phyloP scores from a whole-genome alignment of 2,113 vertebrate genomes.

The Bufo bufo region DNA sequence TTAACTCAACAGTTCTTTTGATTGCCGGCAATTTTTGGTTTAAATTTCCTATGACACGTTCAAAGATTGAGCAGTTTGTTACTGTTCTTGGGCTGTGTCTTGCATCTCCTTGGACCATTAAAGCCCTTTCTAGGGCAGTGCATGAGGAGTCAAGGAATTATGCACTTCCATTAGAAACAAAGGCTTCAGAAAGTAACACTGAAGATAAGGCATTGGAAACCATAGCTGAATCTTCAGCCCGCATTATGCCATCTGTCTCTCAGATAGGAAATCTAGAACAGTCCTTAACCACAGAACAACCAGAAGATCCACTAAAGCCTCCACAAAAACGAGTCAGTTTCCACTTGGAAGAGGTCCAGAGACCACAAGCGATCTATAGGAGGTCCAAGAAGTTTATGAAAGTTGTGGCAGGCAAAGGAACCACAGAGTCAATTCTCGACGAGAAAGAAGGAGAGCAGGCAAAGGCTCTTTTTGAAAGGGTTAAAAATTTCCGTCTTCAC shows the following conservation, averaged over 20 bases:
- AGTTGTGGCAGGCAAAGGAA: not conserved
- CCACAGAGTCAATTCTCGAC: slow-evolving; percentile 65
- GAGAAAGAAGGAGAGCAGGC: slow-evolving; percentile 64
- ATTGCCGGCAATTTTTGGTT: slow-evolving; percentile 81
- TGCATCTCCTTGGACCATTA: slow-evolving; percentile 81
- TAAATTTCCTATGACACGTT: slow-evolving; percentile 76
- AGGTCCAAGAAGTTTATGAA: not conserved
- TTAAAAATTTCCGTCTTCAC: slow-evolving; percentile 75
- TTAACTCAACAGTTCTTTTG: slow-evolving; percentile 74
- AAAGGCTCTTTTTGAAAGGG: slow-evolving; percentile 76
- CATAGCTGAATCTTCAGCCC: not conserved
- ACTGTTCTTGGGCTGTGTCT: slow-evolving; percentile 78
- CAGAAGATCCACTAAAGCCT: not conserved
- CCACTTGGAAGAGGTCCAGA: not conserved
- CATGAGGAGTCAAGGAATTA: slow-evolving; percentile 62
- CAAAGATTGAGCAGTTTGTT: slow-evolving; percentile 80
- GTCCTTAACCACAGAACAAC: not conserved
- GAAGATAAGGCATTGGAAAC: not conserved
- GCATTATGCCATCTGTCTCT: not conserved
- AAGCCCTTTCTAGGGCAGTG: slow-evolving; percentile 73
- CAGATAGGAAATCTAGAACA: not conserved
- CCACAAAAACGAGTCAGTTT: slow-evolving; percentile 10
- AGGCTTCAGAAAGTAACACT: not conserved
- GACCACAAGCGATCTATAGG: not conserved
- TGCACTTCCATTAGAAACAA: not conserved